These are phyloP conservation scores for Mesopsocus fuscifrons DNA, from an alignment of 2,888 invertebrate genomes.

Conservation along the genomic window DNA sequence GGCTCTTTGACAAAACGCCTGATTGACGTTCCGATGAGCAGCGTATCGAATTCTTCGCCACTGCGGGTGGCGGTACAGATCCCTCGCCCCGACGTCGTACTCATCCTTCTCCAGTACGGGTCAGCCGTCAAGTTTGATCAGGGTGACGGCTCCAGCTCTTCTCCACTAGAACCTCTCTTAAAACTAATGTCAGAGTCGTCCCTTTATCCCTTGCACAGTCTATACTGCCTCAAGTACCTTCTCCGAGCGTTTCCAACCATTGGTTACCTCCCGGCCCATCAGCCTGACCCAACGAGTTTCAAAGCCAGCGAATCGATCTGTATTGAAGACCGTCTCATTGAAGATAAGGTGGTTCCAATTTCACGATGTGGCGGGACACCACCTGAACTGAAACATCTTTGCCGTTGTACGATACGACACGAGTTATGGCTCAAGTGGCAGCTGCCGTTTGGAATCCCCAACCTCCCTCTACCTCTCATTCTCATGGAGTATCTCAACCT, in stretches of 20 bases:
- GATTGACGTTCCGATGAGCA: slow-evolving; percentile 64
- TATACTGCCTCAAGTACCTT: slow-evolving; percentile 41
- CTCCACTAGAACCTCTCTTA: slow-evolving; percentile 1
- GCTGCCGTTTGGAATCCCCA: slow-evolving; percentile 52
- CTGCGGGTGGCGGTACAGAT: slow-evolving; percentile 54
- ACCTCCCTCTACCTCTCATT: slow-evolving; percentile 42
- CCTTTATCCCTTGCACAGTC: slow-evolving; percentile 1
- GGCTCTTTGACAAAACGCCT: slow-evolving; percentile 29
- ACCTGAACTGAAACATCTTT: slow-evolving; percentile 55
- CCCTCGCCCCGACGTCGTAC: slow-evolving; percentile 52
- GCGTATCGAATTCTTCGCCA: slow-evolving; percentile 54
- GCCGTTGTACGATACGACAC: slow-evolving; percentile 48
- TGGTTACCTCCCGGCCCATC: slow-evolving; percentile 29
- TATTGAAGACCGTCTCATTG: slow-evolving; percentile 26
- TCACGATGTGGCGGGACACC: slow-evolving; percentile 39
- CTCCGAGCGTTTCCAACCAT: slow-evolving; percentile 42
- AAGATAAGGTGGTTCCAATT: slow-evolving; percentile 37
- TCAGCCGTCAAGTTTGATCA: slow-evolving; percentile 34
- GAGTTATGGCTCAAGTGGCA: slow-evolving; percentile 46
- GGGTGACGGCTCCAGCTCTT: slow-evolving; percentile 18
- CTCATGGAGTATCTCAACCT: slow-evolving; percentile 55
- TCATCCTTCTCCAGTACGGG: slow-evolving; percentile 39
- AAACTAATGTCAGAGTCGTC: not conserved
- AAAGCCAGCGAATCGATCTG: not conserved
- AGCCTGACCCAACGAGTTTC: slow-evolving; percentile 16